Percentiles rank a stretch among this genome's conserved stretches.
These are phyloP conservation scores for Noctua janthe DNA, from an alignment of 2,888 invertebrate genomes.

Conservation along the genomic window DNA sequence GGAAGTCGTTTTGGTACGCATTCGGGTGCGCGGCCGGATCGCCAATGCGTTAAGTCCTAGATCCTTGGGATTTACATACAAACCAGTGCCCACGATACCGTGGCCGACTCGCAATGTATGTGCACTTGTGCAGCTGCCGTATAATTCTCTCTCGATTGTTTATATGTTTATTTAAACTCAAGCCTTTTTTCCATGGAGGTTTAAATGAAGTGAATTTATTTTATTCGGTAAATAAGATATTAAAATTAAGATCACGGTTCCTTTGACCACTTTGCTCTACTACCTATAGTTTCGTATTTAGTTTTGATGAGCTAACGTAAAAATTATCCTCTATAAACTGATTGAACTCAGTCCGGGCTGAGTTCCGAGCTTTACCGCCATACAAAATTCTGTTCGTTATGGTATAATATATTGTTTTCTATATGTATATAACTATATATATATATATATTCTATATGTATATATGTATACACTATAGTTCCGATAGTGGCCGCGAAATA, in stretches of 20 bases:
- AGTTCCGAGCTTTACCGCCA: background rate
- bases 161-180: slow-evolving; percentile 39
- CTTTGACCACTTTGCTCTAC: background rate
- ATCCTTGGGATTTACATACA: slow-evolving; percentile 57
- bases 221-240: background rate
- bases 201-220: background rate
- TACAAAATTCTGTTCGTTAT: background rate
- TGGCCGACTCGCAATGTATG: slow-evolving; percentile 28
- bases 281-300: background rate
- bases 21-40: slow-evolving; percentile 33
- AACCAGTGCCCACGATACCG: slow-evolving; percentile 45
- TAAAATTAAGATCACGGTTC: background rate
- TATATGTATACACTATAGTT: no score
- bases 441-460: no score
- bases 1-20: slow-evolving; percentile 21
- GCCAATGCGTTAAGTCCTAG: slow-evolving; percentile 58
- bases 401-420: background rate
- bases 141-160: slow-evolving; percentile 49
- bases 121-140: slow-evolving; percentile 52
- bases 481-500: background rate
- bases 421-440: no score
- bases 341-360: background rate
- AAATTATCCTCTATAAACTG: background rate
- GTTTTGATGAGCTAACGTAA: background rate
- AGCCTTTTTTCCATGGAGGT: background rate